Conservation (phyloP, 2,113 vertebrate species). For the Coryphaenoides rupestris region DNA sequence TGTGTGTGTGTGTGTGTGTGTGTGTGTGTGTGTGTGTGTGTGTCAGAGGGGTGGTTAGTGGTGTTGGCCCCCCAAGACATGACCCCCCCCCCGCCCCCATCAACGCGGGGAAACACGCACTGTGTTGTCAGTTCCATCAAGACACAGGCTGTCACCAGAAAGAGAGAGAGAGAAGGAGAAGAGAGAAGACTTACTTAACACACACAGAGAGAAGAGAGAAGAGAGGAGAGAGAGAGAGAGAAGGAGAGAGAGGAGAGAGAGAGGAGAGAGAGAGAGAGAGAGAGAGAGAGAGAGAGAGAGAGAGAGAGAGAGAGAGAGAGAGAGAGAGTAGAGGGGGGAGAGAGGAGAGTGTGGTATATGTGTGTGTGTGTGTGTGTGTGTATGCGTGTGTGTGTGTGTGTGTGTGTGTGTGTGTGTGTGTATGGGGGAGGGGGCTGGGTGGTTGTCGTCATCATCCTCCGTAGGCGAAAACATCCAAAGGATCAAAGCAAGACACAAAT, state of each 20-base stretch:
- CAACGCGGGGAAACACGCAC: slow-evolving; percentile 56
- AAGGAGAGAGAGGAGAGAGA: slow-evolving; percentile 7
- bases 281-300: slow-evolving; percentile 11
- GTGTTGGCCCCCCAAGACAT: slow-evolving; percentile 33
- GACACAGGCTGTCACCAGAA: slow-evolving; percentile 39
- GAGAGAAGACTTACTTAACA: not conserved
- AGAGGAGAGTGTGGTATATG: not conserved
- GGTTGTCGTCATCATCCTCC: slow-evolving; percentile 47
- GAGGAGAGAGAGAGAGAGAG: not conserved
- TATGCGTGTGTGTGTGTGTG: no score
- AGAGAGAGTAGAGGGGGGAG: not conserved
- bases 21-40: not conserved
- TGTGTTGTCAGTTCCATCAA: slow-evolving; percentile 61
- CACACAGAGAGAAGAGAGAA: not conserved
- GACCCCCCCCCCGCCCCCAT: slow-evolving; percentile 41
- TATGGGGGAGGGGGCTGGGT: not conserved
- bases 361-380: no score
- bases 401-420: not conserved
- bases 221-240: slow-evolving; percentile 5
- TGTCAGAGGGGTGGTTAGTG: slow-evolving; percentile 18
- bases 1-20: no score
- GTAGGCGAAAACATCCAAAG: slow-evolving; percentile 50
- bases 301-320: slow-evolving; percentile 3
- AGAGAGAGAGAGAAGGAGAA: slow-evolving; percentile 5
- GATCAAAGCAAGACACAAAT: slow-evolving; percentile 25